A percentile compares a stretch with the other conserved stretches of the same genome.
phyloP scores from a whole-genome alignment of 2,113 vertebrate species.

The Psammodynastes pulverulentus region DNA sequence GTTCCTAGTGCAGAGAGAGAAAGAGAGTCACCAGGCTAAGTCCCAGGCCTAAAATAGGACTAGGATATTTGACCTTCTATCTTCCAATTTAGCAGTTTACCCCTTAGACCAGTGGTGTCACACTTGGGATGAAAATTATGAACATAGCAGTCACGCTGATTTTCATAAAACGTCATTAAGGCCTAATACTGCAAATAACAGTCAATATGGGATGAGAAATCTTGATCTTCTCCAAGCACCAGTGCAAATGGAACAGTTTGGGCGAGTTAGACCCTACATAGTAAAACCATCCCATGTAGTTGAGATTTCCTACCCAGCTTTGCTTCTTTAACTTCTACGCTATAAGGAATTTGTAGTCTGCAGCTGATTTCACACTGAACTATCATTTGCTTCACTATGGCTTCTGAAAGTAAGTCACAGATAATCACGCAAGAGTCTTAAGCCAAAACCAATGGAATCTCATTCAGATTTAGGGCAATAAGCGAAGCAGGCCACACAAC shows the following conservation, averaged over 20 bases:
- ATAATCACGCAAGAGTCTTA: not conserved
- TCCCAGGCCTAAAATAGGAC: not conserved
- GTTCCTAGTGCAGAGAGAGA: not conserved
- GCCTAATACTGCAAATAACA: not conserved
- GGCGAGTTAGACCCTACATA: not conserved
- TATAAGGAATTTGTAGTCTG: not conserved
- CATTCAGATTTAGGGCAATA: not conserved
- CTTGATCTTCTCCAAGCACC: not conserved
- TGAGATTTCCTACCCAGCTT: not conserved
- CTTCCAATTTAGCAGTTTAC: not conserved
- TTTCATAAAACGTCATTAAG: not conserved
- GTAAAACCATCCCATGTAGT: not conserved
- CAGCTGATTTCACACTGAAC: not conserved
- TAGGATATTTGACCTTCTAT: not conserved
- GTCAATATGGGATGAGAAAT: not conserved
- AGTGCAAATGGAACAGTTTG: not conserved
- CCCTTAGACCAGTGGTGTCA: not conserved
- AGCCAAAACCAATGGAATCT: not conserved
- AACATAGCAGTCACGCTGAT: not conserved
- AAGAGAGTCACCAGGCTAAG: not conserved
- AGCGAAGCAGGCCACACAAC: not conserved
- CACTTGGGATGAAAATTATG: not conserved
- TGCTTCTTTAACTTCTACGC: not conserved
- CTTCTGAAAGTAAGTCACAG: not conserved
- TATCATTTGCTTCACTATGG: not conserved